Percentiles rank a stretch among this genome's conserved stretches.
phyloP scores from a whole-genome alignment of 2,113 vertebrate genomes.

The Scalopus aquaticus region DNA sequence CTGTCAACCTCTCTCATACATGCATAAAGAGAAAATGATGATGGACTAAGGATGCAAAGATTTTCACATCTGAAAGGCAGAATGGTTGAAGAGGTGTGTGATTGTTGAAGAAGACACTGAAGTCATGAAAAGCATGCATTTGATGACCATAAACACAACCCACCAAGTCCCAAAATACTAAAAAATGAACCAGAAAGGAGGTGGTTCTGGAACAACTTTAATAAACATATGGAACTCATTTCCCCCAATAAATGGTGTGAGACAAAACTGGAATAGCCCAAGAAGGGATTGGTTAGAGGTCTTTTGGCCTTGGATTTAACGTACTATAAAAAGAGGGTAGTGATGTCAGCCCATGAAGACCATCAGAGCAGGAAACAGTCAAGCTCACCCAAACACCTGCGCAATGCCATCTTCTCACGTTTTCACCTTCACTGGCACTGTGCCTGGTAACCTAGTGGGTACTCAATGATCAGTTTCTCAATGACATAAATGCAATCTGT shows the following conservation, averaged over 20 bases:
- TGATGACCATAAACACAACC: slow-evolving; percentile 62
- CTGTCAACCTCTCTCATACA: neutral
- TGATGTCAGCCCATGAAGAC: neutral
- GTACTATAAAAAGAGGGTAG: slow-evolving; percentile 25
- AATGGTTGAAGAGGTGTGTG: neutral
- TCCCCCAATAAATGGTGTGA: slow-evolving; percentile 63
- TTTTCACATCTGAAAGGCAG: slow-evolving; percentile 27
- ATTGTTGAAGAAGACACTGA: slow-evolving; percentile 37
- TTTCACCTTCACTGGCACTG: neutral
- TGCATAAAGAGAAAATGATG: neutral
- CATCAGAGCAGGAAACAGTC: neutral
- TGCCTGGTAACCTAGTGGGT: neutral
- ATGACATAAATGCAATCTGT: neutral
- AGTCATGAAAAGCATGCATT: slow-evolving; percentile 33
- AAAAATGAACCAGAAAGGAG: slow-evolving; percentile 45
- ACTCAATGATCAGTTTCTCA: neutral
- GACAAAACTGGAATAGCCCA: slow-evolving; percentile 42
- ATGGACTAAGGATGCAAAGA: neutral
- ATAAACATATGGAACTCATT: slow-evolving; percentile 75
- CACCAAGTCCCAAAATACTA: slow-evolving; percentile 65
- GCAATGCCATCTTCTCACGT: neutral
- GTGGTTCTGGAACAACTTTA: slow-evolving; percentile 55
- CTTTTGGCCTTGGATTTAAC: slow-evolving; percentile 18
- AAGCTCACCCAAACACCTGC: neutral
- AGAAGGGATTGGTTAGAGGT: neutral